These are phyloP conservation scores for Epinephelus cyanopodus DNA, from an alignment of 2,113 vertebrate genomes.

Conservation along the genomic window DNA sequence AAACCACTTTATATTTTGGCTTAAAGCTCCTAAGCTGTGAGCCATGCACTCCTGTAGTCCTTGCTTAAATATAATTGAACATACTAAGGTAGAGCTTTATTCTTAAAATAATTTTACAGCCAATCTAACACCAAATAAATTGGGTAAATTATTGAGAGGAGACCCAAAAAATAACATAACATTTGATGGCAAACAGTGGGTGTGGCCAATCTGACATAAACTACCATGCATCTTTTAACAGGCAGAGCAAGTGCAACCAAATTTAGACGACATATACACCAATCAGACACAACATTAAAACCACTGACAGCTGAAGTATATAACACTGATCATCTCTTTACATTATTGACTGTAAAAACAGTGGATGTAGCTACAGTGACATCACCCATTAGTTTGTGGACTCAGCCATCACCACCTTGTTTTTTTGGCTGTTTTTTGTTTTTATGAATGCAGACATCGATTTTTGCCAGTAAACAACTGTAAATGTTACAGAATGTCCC, in stretches of 20 bases:
- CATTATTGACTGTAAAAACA: too few relatives aligned
- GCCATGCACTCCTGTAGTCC: neutral
- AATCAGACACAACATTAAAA: neutral
- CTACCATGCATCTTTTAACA: too few relatives aligned
- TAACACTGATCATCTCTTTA: too few relatives aligned
- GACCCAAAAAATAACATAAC: neutral
- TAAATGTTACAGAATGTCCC: too few relatives aligned
- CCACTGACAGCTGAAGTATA: too few relatives aligned
- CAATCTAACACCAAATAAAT: neutral
- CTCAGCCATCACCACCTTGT: too few relatives aligned
- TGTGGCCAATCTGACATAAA: neutral
- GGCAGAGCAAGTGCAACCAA: neutral
- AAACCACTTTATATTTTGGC: neutral
- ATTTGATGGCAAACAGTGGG: neutral
- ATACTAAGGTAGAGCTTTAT: neutral
- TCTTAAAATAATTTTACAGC: neutral
- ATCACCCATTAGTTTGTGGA: too few relatives aligned
- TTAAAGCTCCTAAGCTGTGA: neutral
- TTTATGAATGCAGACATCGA: too few relatives aligned
- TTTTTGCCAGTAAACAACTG: too few relatives aligned
- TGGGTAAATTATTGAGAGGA: neutral
- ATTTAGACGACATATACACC: neutral
- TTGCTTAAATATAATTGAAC: neutral
- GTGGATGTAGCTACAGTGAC: too few relatives aligned
- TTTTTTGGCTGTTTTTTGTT: too few relatives aligned